Base-by-base conservation (phyloP, 2,888 invertebrate genomes). In the Callyntrura sp. region DNA sequence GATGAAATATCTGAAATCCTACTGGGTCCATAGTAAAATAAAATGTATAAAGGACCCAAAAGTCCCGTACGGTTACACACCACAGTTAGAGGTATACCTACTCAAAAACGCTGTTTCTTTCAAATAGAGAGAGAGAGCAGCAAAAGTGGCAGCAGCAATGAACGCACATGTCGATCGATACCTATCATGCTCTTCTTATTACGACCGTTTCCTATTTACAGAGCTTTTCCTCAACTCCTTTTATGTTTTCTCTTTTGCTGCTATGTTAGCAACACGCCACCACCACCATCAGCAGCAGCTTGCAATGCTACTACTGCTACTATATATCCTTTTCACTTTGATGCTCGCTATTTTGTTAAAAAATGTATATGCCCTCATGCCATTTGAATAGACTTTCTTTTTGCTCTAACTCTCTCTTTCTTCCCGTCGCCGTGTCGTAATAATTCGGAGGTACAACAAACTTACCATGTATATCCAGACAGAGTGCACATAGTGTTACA, bases 81-180 rank as follows among this genome's bases (percentile, higher is more conserved):
- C 45, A 45, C 45, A 8, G 11, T 11, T 45, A 45, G 11, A 45
- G 45, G n/a, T n/a, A n/a, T n/a, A n/a, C 45, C 45, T 45, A 8
- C 45, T 45, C 45, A 8, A 8, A 45, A 45, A 11, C 11, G 5
- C 11, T 11, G 6, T 11, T 8, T 45, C 45, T 45, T 11, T 45
- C 45, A 11, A 5, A 8, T 55, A 11, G 9, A n/a, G n/a, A n/a
- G n/a, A n/a, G n/a, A n/a, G n/a, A n/a, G n/a, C n/a, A n/a, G n/a
- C n/a, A n/a, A n/a, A 11, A 55, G 55, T 12, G n/a, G 28, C 35
- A 14, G 35, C 25, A 12, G 14, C 11, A 35, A 6, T 45, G 17
- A 73, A 73, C 73, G 73, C 78, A 78, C 78, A 78, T 81, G 57
- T 60, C 65, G 82, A 83, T 83, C 82, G 82, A 83, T 83, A 83